Conservation (phyloP, 2,113 vertebrate species). For the Pantherophis guttatus region DNA sequence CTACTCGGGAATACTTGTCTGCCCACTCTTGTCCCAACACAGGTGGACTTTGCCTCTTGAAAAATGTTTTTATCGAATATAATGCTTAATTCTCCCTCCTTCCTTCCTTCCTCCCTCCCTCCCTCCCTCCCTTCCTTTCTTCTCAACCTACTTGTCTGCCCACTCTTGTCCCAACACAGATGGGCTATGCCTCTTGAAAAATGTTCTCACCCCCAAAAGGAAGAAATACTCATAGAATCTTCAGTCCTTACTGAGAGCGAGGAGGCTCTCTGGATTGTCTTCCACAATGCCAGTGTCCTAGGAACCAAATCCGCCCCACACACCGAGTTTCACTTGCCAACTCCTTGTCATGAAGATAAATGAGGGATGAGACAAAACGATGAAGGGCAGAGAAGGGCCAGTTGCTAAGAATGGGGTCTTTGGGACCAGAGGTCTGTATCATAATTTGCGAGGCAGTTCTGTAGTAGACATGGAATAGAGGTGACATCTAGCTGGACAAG, state of each 20-base stretch:
- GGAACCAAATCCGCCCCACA: not conserved
- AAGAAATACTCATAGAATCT: not conserved
- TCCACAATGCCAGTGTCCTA: not conserved
- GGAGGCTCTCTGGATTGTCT: not conserved
- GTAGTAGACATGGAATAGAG: not conserved
- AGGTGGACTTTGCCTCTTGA: not conserved
- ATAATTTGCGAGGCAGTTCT: not conserved
- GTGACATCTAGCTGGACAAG: not conserved
- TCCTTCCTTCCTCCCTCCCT: no score
- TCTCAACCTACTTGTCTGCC: not conserved
- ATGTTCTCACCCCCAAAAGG: not conserved
- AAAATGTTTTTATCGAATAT: no score
- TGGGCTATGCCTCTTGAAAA: not conserved
- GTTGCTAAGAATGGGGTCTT: not conserved
- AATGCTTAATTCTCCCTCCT: accelerated
- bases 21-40: not conserved
- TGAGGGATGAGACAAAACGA: not conserved
- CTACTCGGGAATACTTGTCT: no score
- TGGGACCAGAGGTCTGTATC: not conserved
- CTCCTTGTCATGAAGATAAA: not conserved
- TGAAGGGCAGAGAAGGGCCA: not conserved
- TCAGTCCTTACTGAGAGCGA: not conserved
- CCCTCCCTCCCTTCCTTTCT: not conserved
- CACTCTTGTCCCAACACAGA: not conserved
- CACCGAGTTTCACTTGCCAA: not conserved